Percentiles rank a stretch among this genome's conserved stretches.
phyloP scores from a whole-genome alignment of 2,113 vertebrate species.

The Sporophila hypoxantha region DNA sequence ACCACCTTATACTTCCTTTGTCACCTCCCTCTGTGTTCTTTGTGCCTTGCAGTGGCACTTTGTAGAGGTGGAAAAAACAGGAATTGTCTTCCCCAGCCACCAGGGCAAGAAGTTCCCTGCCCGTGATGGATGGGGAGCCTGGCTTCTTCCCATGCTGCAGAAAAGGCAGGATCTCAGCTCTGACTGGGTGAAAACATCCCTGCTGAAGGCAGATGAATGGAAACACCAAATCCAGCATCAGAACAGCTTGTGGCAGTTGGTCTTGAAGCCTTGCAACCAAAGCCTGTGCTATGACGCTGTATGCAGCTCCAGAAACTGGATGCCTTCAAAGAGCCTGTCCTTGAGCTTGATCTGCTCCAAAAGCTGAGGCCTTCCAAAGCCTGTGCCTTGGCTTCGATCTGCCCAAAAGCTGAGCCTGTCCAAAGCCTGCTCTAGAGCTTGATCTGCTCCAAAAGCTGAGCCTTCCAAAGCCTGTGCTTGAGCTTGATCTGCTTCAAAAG shows the following conservation, averaged over 20 bases:
- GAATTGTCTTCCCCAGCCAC: background rate
- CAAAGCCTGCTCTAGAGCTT: accelerated
- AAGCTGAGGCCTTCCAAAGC: background rate
- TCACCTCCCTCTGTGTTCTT: background rate
- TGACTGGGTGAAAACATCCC: background rate
- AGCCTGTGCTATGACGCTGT: too few relatives aligned
- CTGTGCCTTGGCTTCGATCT: accelerated
- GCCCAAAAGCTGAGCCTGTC: background rate
- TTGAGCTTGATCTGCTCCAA: background rate
- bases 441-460: background rate
- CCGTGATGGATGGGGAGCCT: too few relatives aligned
- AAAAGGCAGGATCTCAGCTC: background rate
- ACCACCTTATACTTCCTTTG: background rate
- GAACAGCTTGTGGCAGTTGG: accelerated
- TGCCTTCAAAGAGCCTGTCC: background rate
- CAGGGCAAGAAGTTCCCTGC: too few relatives aligned
- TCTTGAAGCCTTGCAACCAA: too few relatives aligned
- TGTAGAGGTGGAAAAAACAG: background rate
- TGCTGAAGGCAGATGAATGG: background rate
- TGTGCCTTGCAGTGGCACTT: background rate
- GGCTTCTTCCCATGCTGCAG: accelerated
- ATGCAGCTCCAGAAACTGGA: too few relatives aligned
- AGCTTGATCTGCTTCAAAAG: background rate
- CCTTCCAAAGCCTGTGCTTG: accelerated
- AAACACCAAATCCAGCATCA: background rate